A percentile compares a stretch with the other conserved stretches of the same genome.
phyloP scores from a whole-genome alignment of 2,888 invertebrate genomes.

The Deladenus siricidicola region DNA sequence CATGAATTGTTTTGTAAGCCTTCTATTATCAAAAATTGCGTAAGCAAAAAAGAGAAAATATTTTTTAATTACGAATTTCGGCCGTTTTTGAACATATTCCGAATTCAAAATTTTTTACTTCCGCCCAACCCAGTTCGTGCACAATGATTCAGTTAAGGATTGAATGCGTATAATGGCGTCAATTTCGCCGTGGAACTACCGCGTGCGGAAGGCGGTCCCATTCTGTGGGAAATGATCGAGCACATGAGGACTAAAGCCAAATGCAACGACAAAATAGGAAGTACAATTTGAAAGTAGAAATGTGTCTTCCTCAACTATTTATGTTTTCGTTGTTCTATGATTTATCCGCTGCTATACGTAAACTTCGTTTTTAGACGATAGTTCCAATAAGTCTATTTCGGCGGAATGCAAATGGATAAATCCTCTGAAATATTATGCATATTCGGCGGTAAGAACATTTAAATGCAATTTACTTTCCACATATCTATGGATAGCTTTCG shows the following conservation, averaged over 20 bases:
- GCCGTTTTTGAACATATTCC: too few species aligned
- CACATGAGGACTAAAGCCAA: slow-evolving; percentile 22
- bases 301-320: too few species aligned
- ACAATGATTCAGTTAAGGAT: too few species aligned
- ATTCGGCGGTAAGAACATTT: slow-evolving; percentile 48
- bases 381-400: slow-evolving; percentile 6
- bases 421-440: slow-evolving; percentile 44
- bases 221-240: slow-evolving; percentile 28
- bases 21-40: too few species aligned
- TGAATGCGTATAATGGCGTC: slow-evolving; percentile 28
- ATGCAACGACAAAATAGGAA: slow-evolving; percentile 9
- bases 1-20: too few species aligned
- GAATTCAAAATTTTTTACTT: too few species aligned
- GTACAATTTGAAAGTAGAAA: background rate
- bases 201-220: slow-evolving; percentile 21
- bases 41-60: too few species aligned
- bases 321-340: background rate
- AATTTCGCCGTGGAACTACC: slow-evolving; percentile 25
- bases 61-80: too few species aligned
- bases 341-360: background rate
- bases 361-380: background rate
- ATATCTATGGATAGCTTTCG: too few species aligned
- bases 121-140: too few species aligned
- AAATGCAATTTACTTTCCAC: too few species aligned
- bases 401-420: slow-evolving; percentile 23